Evolutionary conservation across 2,797 vertebrate genomes (phyloP), one percentile per base, ranked within the genome.

Genomic region (Sitta carolinensis): DNA sequence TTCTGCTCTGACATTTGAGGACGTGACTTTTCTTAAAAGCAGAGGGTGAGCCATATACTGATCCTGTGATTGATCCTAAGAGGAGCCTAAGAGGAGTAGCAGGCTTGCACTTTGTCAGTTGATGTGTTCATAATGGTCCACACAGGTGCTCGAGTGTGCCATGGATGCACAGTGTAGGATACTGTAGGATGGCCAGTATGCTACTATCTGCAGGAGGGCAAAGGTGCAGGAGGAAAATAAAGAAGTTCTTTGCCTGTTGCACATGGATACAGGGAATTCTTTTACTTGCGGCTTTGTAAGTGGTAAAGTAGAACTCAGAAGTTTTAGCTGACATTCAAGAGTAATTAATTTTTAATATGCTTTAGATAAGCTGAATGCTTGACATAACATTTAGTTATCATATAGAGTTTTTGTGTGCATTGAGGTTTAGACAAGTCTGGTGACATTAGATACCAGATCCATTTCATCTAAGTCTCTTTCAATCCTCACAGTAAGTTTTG

Each of bases 121-220:
- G 42, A 15, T 7, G 0, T 7, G 26, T 78, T 86, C 12, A 0
- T 47, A 36, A 3, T 20, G 54, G 25, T 2, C 3, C 43, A 16
- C 23, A 8, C 14, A 25, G 14, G 47, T n/a, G n/a, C 16, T 19
- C 10, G 19, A 4, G n/a, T 13, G n/a, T 72, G 66, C 69, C 1
- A 0, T 13, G 55, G 26, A 15, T 61, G 17, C 7, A 17, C 70
- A 67, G 3, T 21, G 21, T 36, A 36, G 36, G 36, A 36, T 36
- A 36, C 36, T 47, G 7, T 54, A 21, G 70, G 36, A 8, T 55
- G 63, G 40, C 16, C 45, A 50, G 1, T 38, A 6, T 23, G 22
- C 13, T 48, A 4, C 51, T 68, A n/a, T 43, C 54, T 69, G 54
- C 50, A 75, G 29, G 63, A 74, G 64, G 7, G 19, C 13, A 43